Conservation (phyloP, 2,113 vertebrate species). For the Gavialis gangeticus region DNA sequence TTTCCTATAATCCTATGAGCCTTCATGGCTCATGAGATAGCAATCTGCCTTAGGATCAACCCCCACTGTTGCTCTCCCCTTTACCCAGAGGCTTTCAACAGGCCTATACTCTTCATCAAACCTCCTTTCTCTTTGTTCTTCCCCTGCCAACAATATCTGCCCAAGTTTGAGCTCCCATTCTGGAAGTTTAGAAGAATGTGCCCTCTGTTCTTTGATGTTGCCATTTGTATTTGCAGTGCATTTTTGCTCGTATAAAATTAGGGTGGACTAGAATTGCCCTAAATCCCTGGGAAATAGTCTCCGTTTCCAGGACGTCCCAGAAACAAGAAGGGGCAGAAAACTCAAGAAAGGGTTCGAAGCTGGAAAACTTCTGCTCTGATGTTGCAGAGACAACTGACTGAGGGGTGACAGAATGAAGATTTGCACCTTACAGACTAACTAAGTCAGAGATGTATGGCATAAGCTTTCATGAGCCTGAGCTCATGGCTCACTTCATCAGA, state of each 20-base stretch:
- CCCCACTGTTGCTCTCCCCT: too few species aligned
- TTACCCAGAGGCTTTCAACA: neutral
- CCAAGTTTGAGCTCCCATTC: neutral
- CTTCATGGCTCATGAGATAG: too few species aligned
- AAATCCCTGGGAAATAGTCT: neutral
- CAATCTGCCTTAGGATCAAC: too few species aligned
- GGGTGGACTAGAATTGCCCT: neutral
- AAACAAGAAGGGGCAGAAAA: neutral
- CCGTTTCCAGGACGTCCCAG: neutral
- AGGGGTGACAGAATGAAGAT: too few species aligned
- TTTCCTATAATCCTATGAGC: too few species aligned
- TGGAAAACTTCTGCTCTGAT: neutral
- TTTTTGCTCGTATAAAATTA: neutral
- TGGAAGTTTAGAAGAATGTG: neutral
- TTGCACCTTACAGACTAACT: too few species aligned
- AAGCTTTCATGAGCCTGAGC: too few species aligned
- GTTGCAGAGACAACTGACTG: neutral
- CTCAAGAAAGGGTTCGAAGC: neutral
- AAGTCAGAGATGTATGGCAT: too few species aligned
- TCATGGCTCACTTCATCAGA: too few species aligned
- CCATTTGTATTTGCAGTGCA: neutral
- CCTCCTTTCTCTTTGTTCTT: neutral
- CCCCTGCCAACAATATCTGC: neutral
- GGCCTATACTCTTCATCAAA: neutral
- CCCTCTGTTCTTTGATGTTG: neutral